Evolutionary conservation across 2,113 vertebrate genomes (phyloP).

Genomic region (Hucho hucho): DNA sequence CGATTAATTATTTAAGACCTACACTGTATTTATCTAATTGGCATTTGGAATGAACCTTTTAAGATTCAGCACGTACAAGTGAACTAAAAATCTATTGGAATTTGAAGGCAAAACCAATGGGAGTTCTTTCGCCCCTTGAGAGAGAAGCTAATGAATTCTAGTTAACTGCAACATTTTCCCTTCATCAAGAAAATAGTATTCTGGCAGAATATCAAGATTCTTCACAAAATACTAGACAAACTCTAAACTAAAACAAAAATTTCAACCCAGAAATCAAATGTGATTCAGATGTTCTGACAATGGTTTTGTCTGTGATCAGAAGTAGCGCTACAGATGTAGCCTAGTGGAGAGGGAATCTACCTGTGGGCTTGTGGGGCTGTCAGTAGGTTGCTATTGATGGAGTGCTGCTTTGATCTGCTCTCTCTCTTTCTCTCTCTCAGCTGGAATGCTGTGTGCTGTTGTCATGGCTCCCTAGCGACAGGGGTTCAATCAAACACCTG

Average conservation of each 20-base stretch:
- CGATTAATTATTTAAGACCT: background rate
- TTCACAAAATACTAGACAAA: background rate
- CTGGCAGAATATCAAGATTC: background rate
- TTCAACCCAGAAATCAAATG: conserved; percentile 25
- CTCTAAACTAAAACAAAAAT: background rate
- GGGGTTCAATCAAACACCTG: conserved; percentile 27
- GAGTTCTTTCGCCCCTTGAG: background rate
- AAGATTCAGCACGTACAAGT: background rate
- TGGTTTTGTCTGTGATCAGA: conserved; percentile 38
- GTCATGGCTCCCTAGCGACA: conserved; percentile 42
- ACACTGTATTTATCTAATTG: background rate
- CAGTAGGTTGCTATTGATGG: conserved; percentile 37
- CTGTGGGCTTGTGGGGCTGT: conserved; percentile 20
- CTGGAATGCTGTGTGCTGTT: conserved; percentile 43
- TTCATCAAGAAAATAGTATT: background rate
- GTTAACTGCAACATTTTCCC: background rate
- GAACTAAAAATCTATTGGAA: background rate
- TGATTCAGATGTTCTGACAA: conserved; percentile 30
- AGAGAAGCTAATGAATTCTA: background rate
- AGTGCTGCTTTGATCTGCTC: conserved; percentile 38
- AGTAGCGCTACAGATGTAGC: conserved; percentile 27
- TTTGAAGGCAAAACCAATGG: background rate
- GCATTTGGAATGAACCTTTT: background rate
- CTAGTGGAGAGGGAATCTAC: conserved; percentile 15
- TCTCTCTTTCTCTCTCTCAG: conserved; percentile 3